Base-by-base conservation (phyloP, 2,888 invertebrate species). In the Hypomecis punctinalis region DNA sequence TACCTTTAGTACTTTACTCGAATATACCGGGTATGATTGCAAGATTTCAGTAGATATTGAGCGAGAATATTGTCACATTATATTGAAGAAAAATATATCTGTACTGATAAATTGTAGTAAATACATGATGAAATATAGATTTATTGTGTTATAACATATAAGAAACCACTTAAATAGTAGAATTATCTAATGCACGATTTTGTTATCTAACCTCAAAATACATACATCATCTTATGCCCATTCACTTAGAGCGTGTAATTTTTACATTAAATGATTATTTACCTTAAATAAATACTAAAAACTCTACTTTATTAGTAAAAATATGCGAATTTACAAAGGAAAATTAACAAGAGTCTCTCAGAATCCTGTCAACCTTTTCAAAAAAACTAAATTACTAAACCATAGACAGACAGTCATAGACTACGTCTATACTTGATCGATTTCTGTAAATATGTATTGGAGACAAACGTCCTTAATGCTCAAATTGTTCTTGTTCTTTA, bases 171-270 rank as follows among this genome's bases (percentile, higher is more conserved):
- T 49, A 65, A 65, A 69, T 68, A 49, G 47, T 57, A 68, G 73
- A 75, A 78, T 80, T 78, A 80, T 71, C 79, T 77, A 80, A 80
- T 81, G 76, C 83, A 81, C 79, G 82, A 78, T 82, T 79, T 79
- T 37, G 8, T 76, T 81, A 84, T 61, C 84, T 89, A 89, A 89
- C 89, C 89, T 89, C 83, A 86, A 89, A 88, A 77, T 62, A 56
- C 7, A 45, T 36, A 13, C n/a, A 49, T 13, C 47, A 36, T n/a
- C 2, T 11, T n/a, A 4, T 45, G 33, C n/a, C 7, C 5, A 46
- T 46, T 6, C 10, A 23, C 2, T 6, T 11, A 33, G 1, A 13
- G 13, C 0, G 39, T 33, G 5, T 54, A 7, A 46, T 10, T 1
- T 23, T 35, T 36, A 37, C 5, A 5, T 37, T 46, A 9, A 23